Base-by-base conservation (phyloP, 2,888 invertebrate genomes). In the Sympetrum striolatum region DNA sequence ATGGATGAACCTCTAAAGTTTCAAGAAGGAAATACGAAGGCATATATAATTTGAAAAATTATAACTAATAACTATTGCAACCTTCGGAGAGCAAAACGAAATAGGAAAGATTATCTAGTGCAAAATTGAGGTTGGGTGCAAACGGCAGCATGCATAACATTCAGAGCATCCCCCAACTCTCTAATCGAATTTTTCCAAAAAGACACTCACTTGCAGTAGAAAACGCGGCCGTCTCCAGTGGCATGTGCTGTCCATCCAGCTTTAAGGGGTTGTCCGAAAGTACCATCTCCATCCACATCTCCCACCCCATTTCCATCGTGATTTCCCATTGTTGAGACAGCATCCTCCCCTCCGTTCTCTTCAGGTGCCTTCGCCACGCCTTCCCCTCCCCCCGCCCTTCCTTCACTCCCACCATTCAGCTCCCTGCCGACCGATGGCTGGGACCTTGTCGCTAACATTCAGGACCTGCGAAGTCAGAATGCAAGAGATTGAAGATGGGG, bases 141-240 rank as follows among this genome's bases (percentile, higher is more conserved):
- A 53, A 18, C 4, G 53, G 53, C 18, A 53, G 18, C 15, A 53
- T 53, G 53, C 15, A 53, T 18, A 18, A 53, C 53, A 53, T 53
- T 53, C 18, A 3, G 18, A 15, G 18, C 53, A 18, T 18, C 18
- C 53, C 53, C 53, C 8, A 18, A 53, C 18, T 0, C 53, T 18
- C 0, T 18, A 53, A 53, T 53, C 53, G 53, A 53, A 53, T 3
- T 18, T 18, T 53, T 18, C 8, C 53, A 53, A 53, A 53, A 53
- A 53, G 73, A 14, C 53, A 93, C 97, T 96, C 94, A 98, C 98
- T 98, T 98, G 97, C 98, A 98, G 95, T 97, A 98, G 94, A 98
- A 98, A 91, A 97, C 96, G 92, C 98, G 95, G 91, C 97, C 97
- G 93, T 97, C 97, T 92, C 96, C 96, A 93, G 96, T 96, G 91